Percentiles rank a stretch among this genome's conserved stretches.
Conservation (phyloP, 2,113 vertebrate genomes). For the Trichomycterus rosablanca region DNA sequence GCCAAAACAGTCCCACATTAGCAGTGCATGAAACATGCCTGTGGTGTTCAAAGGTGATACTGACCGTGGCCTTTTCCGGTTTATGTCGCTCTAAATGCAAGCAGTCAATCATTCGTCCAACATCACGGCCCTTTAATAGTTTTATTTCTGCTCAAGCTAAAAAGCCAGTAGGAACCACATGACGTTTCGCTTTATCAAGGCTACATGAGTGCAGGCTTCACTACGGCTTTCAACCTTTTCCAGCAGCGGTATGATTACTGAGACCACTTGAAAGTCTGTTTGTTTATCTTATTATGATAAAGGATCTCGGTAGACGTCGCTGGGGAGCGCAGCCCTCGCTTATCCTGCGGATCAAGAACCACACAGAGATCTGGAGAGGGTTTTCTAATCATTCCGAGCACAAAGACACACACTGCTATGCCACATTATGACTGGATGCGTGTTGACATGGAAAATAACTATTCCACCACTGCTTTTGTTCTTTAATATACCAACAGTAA, state of each 20-base stretch:
- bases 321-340: neutral
- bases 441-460: neutral
- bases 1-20: neutral
- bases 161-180: conserved; percentile 14
- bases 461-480: no score
- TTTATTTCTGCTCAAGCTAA: neutral
- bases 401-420: neutral
- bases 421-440: neutral
- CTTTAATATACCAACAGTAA: no score
- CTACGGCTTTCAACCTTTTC: conserved; percentile 3
- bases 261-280: conserved; percentile 15
- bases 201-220: conserved; percentile 5
- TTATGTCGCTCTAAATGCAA: conserved; percentile 1
- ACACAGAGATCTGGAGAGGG: neutral
- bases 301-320: neutral
- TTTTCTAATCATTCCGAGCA: neutral
- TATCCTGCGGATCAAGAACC: neutral
- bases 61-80: conserved; percentile 3
- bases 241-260: conserved; percentile 16
- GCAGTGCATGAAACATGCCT: neutral
- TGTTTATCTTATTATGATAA: conserved; percentile 1
- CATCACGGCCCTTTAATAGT: neutral
- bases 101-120: neutral
- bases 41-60: neutral
- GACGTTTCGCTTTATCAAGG: conserved; percentile 9